Evolutionary conservation across 2,888 invertebrate species (phyloP).

Genomic region (Pollenia griseotomentosa): DNA sequence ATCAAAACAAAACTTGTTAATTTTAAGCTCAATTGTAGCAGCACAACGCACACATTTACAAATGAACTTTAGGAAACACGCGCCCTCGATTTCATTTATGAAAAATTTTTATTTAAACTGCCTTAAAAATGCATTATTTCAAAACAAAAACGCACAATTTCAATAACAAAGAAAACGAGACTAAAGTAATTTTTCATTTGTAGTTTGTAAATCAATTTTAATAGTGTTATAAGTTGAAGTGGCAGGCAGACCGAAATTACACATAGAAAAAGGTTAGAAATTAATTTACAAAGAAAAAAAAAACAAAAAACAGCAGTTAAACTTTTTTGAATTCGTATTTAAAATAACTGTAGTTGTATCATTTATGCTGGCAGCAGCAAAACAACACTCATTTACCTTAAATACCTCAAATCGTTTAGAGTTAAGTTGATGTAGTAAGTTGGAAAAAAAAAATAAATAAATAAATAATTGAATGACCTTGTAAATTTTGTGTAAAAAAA

Average conservation of each 20-base stretch:
- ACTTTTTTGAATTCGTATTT: neutral
- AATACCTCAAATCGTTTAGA: constrained; percentile 26
- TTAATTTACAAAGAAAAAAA: neutral
- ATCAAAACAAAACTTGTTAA: neutral
- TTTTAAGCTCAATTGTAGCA: constrained; percentile 19
- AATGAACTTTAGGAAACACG: neutral
- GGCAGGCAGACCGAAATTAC: neutral
- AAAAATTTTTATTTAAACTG: constrained; percentile 3
- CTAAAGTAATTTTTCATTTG: neutral
- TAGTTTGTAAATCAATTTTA: neutral
- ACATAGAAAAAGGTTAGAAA: constrained; percentile 21
- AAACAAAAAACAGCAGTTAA: constrained; percentile 1
- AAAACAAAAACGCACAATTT: constrained; percentile 29
- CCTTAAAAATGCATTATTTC: constrained; percentile 1
- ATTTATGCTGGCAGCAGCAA: neutral
- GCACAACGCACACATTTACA: neutral
- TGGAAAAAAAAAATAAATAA: constrained; percentile 28
- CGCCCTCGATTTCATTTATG: neutral
- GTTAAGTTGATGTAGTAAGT: neutral
- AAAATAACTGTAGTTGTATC: neutral
- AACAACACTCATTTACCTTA: constrained; percentile 18
- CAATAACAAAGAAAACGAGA: neutral
- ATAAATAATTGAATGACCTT: constrained; percentile 54
- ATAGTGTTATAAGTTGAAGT: constrained; percentile 13
- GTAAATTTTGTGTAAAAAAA: constrained; percentile 63